A percentile compares a stretch with the other conserved stretches of the same genome.
Conservation (phyloP, 2,113 vertebrate species). For the Motacilla tschutschensis region DNA sequence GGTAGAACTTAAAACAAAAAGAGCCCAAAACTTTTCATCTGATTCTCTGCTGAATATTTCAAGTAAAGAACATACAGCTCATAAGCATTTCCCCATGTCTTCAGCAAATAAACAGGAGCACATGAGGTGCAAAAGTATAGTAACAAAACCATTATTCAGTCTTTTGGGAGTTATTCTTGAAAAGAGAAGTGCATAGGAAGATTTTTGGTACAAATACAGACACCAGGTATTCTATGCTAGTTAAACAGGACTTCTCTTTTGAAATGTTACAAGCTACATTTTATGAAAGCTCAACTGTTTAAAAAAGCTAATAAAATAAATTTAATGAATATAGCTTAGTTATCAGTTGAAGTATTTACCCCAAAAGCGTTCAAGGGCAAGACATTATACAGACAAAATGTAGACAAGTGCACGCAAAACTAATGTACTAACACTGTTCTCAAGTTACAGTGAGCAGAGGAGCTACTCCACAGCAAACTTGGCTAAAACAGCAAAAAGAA, state of each 20-base stretch:
- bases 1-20: background rate
- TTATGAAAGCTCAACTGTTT: background rate
- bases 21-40: constrained; percentile 14
- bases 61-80: background rate
- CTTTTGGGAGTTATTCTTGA: constrained; percentile 21
- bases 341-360: background rate
- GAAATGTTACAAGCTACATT: background rate
- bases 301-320: background rate
- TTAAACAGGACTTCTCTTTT: background rate
- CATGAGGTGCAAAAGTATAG: background rate
- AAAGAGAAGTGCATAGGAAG: background rate
- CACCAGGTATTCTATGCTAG: background rate
- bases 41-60: constrained; percentile 33
- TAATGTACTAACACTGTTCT: constrained; percentile 6
- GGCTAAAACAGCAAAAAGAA: constrained; percentile 49
- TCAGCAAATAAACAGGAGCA: background rate
- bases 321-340: background rate
- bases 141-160: constrained; percentile 63
- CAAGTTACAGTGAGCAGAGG: constrained; percentile 10
- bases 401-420: background rate
- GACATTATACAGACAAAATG: background rate
- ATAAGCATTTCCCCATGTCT: background rate
- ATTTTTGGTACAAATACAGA: background rate
- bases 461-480: constrained; percentile 20
- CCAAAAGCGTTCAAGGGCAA: background rate